Base-by-base conservation (phyloP, 2,113 vertebrate species). In the Calyptommatus sinebrachiatus region DNA sequence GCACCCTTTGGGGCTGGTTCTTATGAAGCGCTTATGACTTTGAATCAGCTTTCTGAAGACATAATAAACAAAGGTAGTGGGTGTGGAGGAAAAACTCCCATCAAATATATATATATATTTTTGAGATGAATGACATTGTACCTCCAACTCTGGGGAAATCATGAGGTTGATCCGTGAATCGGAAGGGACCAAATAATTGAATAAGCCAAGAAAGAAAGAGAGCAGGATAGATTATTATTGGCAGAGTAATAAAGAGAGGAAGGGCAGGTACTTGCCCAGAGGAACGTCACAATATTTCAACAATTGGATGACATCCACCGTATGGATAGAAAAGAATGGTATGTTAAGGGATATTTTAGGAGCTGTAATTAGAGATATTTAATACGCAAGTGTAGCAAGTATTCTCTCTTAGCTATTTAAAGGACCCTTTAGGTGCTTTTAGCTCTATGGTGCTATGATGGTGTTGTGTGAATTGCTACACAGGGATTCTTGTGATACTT, bases 81-180 rank as follows among this genome's bases (percentile, higher is more conserved):
- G 35, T 41, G 35, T 41, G 35, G 24, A 4, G 3, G 10, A 5
- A n/a, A 24, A 66, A 22, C 31, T 18, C 50, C 83, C 22, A 85
- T 86, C 88, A 87, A 1, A 1, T 62, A 18, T 18, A 57, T 57
- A 14, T 53, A 8, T 53, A 14, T 57, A 18, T 84, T 81, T 71
- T 18, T 73, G 0, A 0, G 28, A 0, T 76, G 85, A 89, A 84
- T 73, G 84, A 89, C 85, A 75, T 31, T 62, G n/a, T 84, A 86
- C 83, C 81, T 85, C 74, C 73, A 86, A 75, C 91, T 89, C 89
- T 75, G 88, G 89, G 89, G 90, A 91, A 92, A 92, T 90, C 89
- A 89, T 81, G 67, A 86, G 53, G 24, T 83, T 77, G n/a, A 86
- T 83, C 0, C 0, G 74, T 1, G 70, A 84, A 86, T 87, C 80